Conservation (phyloP, 1,140 invertebrate genomes). For the Calephelis nemesis region DNA sequence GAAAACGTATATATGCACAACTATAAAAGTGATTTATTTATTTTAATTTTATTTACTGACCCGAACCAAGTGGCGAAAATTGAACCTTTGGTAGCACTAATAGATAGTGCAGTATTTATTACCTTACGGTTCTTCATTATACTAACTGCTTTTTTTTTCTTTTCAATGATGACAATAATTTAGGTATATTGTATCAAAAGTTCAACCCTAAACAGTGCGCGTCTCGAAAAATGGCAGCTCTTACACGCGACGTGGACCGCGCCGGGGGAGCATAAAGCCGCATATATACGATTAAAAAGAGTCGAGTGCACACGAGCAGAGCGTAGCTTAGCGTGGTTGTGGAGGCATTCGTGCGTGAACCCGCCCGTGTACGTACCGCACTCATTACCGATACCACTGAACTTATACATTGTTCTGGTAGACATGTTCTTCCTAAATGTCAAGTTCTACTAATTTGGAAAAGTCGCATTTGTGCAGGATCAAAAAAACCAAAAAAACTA, state of each 20-base stretch:
- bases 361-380: conserved; percentile 46
- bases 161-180: neutral
- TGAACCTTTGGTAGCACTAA: no score
- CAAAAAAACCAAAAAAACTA: no score
- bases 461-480: neutral
- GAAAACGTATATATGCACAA: no score
- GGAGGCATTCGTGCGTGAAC: conserved; percentile 64
- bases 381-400: conserved; percentile 51
- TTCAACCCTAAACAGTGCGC: conserved; percentile 33
- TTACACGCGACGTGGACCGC: conserved; percentile 29
- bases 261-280: conserved; percentile 48
- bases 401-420: neutral
- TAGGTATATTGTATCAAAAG: neutral
- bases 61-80: no score
- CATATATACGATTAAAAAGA: conserved; percentile 46
- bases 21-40: no score
- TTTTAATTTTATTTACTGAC: no score
- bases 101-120: no score
- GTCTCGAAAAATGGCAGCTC: conserved; percentile 54
- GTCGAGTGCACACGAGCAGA: conserved; percentile 45
- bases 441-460: neutral
- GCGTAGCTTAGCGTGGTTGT: conserved; percentile 48
- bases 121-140: no score
- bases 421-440: neutral
- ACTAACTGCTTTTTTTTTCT: no score